These are phyloP conservation scores for Echiichthys vipera DNA, from an alignment of 2,797 vertebrate genomes.

Conservation along the genomic window DNA sequence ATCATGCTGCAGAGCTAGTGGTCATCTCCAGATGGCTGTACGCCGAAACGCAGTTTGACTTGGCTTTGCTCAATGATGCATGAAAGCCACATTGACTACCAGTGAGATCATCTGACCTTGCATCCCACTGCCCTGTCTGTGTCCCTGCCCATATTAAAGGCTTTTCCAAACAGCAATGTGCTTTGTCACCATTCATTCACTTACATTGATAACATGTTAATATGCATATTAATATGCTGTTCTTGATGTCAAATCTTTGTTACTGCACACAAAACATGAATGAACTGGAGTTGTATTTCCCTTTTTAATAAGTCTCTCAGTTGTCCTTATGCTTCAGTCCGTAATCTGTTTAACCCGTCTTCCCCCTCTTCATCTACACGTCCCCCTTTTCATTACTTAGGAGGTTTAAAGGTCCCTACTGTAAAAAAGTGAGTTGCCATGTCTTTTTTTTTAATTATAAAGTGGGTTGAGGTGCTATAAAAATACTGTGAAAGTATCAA, in stretches of 20 bases:
- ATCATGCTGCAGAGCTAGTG: conserved; percentile 22
- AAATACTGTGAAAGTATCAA: no score
- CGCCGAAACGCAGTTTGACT: conserved; percentile 70
- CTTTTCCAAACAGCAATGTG: conserved; percentile 19
- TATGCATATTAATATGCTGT: not conserved
- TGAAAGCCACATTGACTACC: conserved; percentile 78
- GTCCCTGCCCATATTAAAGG: conserved; percentile 18
- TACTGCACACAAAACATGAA: not conserved
- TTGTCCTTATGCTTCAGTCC: not conserved
- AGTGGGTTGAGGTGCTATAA: no score
- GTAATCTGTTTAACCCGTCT: not conserved
- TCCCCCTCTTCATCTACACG: not conserved
- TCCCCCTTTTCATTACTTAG: not conserved
- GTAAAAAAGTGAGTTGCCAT: no score
- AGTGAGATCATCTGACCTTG: conserved; percentile 73
- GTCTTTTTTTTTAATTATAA: no score
- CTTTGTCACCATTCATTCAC: conserved; percentile 24
- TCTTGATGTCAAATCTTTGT: not conserved
- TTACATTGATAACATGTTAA: conserved; percentile 4
- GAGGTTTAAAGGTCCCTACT: no score
- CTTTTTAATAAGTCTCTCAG: not conserved
- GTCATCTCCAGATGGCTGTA: conserved; percentile 74
- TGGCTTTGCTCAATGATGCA: conserved; percentile 74
- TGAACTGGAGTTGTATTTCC: not conserved
- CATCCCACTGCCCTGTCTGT: conserved; percentile 52